Evolutionary conservation across 2,888 invertebrate genomes (phyloP), one percentile per base, ranked within the genome.

Genomic region (Gnatocerus cornutus): DNA sequence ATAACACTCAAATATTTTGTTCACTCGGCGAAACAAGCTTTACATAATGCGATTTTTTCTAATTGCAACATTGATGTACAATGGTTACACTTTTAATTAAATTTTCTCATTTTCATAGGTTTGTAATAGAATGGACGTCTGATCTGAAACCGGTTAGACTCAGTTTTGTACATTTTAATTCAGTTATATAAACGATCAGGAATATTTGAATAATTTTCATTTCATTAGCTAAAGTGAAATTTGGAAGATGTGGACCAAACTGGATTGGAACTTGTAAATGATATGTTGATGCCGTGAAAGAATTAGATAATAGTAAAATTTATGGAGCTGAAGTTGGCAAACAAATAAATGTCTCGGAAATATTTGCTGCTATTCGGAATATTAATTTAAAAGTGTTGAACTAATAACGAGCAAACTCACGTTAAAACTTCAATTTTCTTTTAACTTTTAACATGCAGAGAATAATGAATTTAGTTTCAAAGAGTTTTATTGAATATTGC

Each of bases 391-490:
- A 41, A 41, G 3, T 50, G 39, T 53, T 21, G 39, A 55, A 55
- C 37, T 58, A 43, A 43, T 58, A 58, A 43, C 14, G 7, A 33
- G n/a, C 6, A 33, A 33, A n/a, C 3, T 9, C n/a, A 7, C 7
- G 29, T 29, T 7, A 5, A 7, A 29, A 29, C 5, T 29, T 4
- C 29, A 50, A 50, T 29, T 29, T 12, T 29, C 50, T 27, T 50
- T 50, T 8, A 50, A 5, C 27, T 50, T 50, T 50, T 5, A 50
- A 46, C 16, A 13, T 46, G 16, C 16, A 56, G 12, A 16, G 27
- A 59, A 59, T 59, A 59, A 55, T 37, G 39, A 55, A 59, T 45
- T 59, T 45, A 59, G 61, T 30, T 58, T 45, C 14, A 30, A 46
- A 59, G 33, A 58, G 14, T 59, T 6, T 33, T 30, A 43, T 63